Evolutionary conservation across 2,888 invertebrate genomes (phyloP), one percentile per base, ranked within the genome.

Genomic region (Epistrophella euchroma): DNA sequence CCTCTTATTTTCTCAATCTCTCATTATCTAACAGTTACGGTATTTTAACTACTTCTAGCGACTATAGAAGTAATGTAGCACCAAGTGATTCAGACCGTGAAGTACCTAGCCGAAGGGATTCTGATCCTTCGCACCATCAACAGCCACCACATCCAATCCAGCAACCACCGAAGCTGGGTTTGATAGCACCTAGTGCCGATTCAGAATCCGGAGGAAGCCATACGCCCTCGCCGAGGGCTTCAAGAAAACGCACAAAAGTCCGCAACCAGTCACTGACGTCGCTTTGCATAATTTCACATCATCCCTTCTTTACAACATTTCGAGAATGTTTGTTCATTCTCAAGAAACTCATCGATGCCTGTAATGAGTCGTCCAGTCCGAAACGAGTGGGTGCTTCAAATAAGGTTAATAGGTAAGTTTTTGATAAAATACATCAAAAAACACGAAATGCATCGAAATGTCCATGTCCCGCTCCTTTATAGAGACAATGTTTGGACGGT

Each of bases 231-330:
- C 97, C 97, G 0, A 94, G 97, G 88, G 97, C 97, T 47, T 95
- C 95, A 52, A 94, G 97, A 88, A 95, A 96, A 91, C 94, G 97
- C 91, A 96, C 97, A 95, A 95, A 96, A 90, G 94, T 97, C 88
- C 94, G 97, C 89, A 98, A 97, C 93, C 97, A 98, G 92, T 98
- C 99, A 15, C 93, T 99, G 89, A 99, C 99, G 47, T 99, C 99
- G 64, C 94, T 99, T 77, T 99, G 99, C 93, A 95, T 99, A 89
- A 95, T 99, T 77, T 99, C 99, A 87, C 99, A 99, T 94, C 99
- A 99, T 94, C 99, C 99, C 45, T 99, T 99, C 93, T 98, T 99
- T 93, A 97, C 99, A 87, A 98, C 97, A 90, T 99, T 99, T 94
- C 97, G 99, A 88, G 98, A 99, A 94, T 98, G 99, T 94, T 95